Percentiles rank a stretch among this genome's conserved stretches.
phyloP scores from a whole-genome alignment of 2,888 invertebrate genomes.

The Pseudeuparius sepicola region DNA sequence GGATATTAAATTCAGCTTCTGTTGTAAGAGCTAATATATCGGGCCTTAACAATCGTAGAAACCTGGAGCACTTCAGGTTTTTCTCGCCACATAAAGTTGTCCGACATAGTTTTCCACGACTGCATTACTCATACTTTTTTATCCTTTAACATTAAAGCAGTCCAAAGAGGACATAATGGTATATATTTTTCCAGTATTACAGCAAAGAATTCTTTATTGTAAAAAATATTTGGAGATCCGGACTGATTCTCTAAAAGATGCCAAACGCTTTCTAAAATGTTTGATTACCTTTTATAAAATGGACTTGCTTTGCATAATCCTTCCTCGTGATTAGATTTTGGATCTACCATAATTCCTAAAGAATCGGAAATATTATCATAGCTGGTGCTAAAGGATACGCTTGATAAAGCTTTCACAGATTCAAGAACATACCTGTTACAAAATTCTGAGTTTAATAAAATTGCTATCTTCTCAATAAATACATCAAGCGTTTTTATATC shows the following conservation, averaged over 20 bases:
- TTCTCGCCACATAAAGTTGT: constrained; percentile 8
- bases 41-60: constrained; percentile 9
- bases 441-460: constrained; percentile 5
- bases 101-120: constrained; percentile 11
- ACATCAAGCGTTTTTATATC: constrained; percentile 1
- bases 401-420: too few relatives aligned
- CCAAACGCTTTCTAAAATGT: background rate
- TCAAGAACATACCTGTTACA: too few relatives aligned
- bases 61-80: constrained; percentile 14
- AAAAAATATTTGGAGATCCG: too few relatives aligned
- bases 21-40: constrained; percentile 12
- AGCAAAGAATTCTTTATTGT: too few relatives aligned
- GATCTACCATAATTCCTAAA: background rate
- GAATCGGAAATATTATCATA: constrained; percentile 6
- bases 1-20: too few relatives aligned
- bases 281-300: constrained; percentile 8
- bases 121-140: constrained; percentile 8
- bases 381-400: too few relatives aligned
- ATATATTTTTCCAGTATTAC: too few relatives aligned
- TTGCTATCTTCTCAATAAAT: constrained; percentile 6
- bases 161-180: constrained; percentile 12
- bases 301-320: constrained; percentile 9
- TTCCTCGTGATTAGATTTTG: background rate
- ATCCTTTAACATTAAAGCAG: constrained; percentile 3
- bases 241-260: too few relatives aligned